Evolutionary conservation across 37 sponge, comb jelly and placozoan genomes (phyloP), one percentile per base, ranked within the genome.

Genomic region (Hexactinellida sp.): DNA sequence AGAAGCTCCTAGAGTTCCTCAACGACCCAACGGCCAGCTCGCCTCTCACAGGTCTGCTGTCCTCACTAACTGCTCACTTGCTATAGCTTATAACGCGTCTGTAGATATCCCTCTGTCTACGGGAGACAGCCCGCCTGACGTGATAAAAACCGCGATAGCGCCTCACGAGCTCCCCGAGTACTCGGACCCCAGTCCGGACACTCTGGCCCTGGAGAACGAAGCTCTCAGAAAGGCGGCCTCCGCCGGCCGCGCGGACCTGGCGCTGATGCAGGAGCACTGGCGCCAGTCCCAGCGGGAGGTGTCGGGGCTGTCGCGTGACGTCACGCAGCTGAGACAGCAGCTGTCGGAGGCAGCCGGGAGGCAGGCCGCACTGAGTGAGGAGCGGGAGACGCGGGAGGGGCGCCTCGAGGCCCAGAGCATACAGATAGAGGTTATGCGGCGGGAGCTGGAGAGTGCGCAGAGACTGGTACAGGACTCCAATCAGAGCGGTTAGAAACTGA

Each of bases 261-360:
- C 3, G 76, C 32, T 63, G 32, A 63, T 63, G 76, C 76, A 63
- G 76, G 76, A 63, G 76, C 76, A 63, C 34, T 63, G 76, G 76
- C 3, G 13, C 30, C 76, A 63, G 76, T 63, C 76, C 34, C 76
- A 63, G 76, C 3, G 76, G 13, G 28, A 63, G 34, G 76, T 63
- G 76, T 63, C 76, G 13, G 34, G 13, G 19, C 34, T 63, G 28
- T 21, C 76, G 34, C 76, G 76, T n/a, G 76, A 63, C 25, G 30
- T n/a, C 76, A 25, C 76, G 5, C 76, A 63, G 28, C 76, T 63
- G 32, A 23, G 34, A 63, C 76, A 63, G 34, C 76, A 63, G 76
- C 76, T 63, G 34, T 25, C 76, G 34, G 76, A 63, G 76, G 5
- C 28, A 7, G 76, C 28, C 3, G 76, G 34, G 34, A 63, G 76